These are phyloP conservation scores for cattle (Bos taurus) DNA, from an alignment of 2,113 vertebrate genomes.

Conservation along the genomic window ARS-UCD2.0 NC_037334.1:25355501-25356000, in stretches of 20 bases:
- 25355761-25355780: neutral
- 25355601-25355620: neutral
- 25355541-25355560: neutral
- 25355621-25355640: neutral
- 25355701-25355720: neutral
- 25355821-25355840: neutral
- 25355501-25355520: neutral
- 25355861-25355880: too few species aligned
- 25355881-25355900: too few species aligned
- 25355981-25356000: too few species aligned
- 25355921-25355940: too few species aligned
- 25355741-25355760: neutral
- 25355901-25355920: too few species aligned
- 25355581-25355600: neutral
- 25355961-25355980: too few species aligned
- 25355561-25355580: neutral
- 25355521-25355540: neutral
- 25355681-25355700: neutral
- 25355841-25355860: too few species aligned
- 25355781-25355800: neutral
- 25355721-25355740: neutral
- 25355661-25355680: neutral
- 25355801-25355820: neutral
- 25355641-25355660: neutral
- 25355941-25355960: too few species aligned